phyloP scores from a whole-genome alignment of 2,888 invertebrate species.

The Homarus gammarus region DNA sequence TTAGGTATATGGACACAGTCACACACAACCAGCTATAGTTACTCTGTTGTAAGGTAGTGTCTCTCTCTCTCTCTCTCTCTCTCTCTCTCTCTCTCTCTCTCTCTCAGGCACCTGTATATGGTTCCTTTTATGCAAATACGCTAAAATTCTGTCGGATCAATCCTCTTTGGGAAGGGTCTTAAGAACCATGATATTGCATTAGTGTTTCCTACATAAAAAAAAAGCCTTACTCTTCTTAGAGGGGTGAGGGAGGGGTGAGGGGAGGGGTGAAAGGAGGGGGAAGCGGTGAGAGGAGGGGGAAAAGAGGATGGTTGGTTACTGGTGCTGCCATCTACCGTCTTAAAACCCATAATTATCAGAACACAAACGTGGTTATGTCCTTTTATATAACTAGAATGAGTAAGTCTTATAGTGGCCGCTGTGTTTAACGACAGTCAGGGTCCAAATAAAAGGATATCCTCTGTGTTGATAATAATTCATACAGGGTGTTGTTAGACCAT shows the following conservation, averaged over 20 bases:
- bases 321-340: constrained; percentile 43
- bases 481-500: background rate
- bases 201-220: constrained; percentile 41
- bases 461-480: background rate
- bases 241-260: background rate
- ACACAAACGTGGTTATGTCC: background rate
- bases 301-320: no score
- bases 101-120: constrained; percentile 44
- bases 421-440: no score
- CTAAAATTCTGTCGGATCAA: constrained; percentile 63
- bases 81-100: background rate
- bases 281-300: no score
- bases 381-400: no score
- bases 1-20: background rate
- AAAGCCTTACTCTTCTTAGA: background rate
- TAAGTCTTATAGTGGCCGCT: no score
- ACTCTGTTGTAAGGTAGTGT: background rate
- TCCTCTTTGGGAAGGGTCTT: constrained; percentile 20
- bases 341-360: constrained; percentile 39
- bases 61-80: background rate
- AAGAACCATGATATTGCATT: constrained; percentile 65
- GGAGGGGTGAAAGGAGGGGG: constrained; percentile 16
- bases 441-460: no score
- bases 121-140: constrained; percentile 61
- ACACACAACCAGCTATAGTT: background rate